phyloP scores from a whole-genome alignment of 2,797 vertebrate species.

The Alauda arvensis region DNA sequence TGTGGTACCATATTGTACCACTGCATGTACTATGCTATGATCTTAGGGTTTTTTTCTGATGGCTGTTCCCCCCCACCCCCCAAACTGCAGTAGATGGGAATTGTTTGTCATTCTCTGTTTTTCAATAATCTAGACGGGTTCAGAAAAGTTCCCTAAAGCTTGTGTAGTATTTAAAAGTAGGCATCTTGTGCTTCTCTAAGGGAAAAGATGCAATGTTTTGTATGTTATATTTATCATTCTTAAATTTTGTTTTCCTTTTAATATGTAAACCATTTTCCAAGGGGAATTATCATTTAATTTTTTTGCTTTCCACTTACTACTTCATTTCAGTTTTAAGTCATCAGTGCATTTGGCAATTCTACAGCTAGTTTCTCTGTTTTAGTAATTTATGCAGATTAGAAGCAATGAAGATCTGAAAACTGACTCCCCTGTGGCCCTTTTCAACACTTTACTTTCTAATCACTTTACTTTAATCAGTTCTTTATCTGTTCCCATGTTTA shows the following conservation, averaged over 20 bases:
- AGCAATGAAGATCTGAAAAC: conserved; percentile 53
- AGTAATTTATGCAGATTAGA: conserved; percentile 63
- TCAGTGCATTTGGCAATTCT: conserved; percentile 49
- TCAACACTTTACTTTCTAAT: conserved; percentile 56
- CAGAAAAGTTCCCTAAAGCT: not conserved
- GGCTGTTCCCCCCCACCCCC: accelerated
- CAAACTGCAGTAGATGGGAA: not conserved
- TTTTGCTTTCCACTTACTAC: conserved; percentile 37
- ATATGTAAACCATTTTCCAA: conserved; percentile 13
- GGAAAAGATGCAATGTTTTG: not conserved
- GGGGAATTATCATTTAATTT: conserved; percentile 18
- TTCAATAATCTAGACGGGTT: not conserved
- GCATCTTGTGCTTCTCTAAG: not conserved
- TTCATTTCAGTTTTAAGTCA: conserved; percentile 35
- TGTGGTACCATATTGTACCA: not conserved
- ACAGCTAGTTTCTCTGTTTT: conserved; percentile 30
- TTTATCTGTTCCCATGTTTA: conserved; percentile 52
- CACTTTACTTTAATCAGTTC: conserved; percentile 61
- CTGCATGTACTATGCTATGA: not conserved
- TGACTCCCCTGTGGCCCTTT: conserved; percentile 50
- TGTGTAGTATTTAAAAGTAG: not conserved
- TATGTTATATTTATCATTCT: conserved; percentile 1
- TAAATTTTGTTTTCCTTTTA: conserved; percentile 38
- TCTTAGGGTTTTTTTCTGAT: accelerated
- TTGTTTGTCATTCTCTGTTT: not conserved